Base-by-base conservation (phyloP, 2,888 invertebrate species). In the Parthenolecanium corni region DNA sequence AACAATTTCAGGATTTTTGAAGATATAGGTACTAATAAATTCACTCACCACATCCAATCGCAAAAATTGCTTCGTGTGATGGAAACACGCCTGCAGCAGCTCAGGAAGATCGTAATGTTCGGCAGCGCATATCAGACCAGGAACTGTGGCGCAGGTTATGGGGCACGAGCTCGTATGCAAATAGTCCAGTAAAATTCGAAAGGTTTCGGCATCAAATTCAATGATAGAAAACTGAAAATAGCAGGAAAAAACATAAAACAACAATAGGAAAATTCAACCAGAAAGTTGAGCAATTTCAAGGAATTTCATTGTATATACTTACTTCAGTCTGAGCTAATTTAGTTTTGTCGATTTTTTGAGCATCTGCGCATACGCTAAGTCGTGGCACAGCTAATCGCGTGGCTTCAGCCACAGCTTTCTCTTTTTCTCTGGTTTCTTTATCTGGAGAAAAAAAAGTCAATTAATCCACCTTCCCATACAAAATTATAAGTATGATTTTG, bases 21-120 rank as follows among this genome's bases (percentile, higher is more conserved):
- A n/a, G 31, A 9, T 31, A 31, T 9, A 31, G 31, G 31, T 31
- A 18, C 31, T 53, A 16, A 5, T n/a, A 12, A 31, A 12, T 3
- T 2, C 16, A 72, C 79, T 76, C 72, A 89, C 92, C 71, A 92
- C 89, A 76, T 92, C 91, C 73, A 91, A 89, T 69, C 91, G 81
- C 40, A 93, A 79, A 74, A 91, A 92, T 74, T 93, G 92, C 73
- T 93, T 93, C 70, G 92, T 91, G 71, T 93, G 93, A 73, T 93
- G 93, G 77, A 93, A 93, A 76, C 93, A 93, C 12, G 93, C 93
- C 72, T 93, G 92, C 66, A 93, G 78, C 62, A 93, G 77, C 73
- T 93, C 93, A 0, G 93, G 92, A 65, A 93, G 78, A 75, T 93
- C 93, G 74, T 92, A 93, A 73, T 93, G 93, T 71, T 93, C 93